These are phyloP conservation scores for Procambarus clarkii DNA, from an alignment of 1,140 invertebrate genomes.

Conservation along the genomic window DNA sequence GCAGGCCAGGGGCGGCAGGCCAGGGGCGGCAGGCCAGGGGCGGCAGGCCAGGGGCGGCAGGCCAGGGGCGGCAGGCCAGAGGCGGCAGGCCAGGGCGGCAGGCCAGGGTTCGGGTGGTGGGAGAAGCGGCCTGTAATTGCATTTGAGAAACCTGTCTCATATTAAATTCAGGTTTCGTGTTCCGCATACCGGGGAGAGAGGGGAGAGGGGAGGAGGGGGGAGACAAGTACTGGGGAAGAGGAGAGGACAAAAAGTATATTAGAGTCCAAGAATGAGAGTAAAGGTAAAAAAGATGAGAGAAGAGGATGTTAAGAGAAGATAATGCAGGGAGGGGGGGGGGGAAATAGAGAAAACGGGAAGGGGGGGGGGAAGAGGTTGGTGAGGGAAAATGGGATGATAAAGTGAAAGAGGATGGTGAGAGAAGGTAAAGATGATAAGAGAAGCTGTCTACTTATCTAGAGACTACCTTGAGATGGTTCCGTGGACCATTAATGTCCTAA, in stretches of 20 bases:
- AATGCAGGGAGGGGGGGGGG: not conserved
- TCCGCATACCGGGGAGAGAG: not conserved
- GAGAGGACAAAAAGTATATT: not conserved
- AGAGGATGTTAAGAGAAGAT: not conserved
- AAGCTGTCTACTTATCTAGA: too few species aligned
- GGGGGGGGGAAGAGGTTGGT: not conserved
- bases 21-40: too few species aligned
- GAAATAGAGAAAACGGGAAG: not conserved
- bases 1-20: too few species aligned
- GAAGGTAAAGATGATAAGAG: not conserved
- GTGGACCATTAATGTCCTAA: too few species aligned
- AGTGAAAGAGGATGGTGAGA: not conserved
- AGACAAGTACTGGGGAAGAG: not conserved
- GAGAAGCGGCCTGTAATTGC: not conserved
- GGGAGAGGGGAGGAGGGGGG: not conserved
- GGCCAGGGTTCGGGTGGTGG: too few species aligned
- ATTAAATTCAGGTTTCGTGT: slow-evolving; percentile 15
- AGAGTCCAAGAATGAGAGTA: not conserved
- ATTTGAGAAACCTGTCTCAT: slow-evolving; percentile 11
- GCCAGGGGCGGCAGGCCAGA: too few species aligned
- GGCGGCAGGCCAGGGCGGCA: too few species aligned
- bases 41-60: too few species aligned
- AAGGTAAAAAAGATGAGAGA: not conserved
- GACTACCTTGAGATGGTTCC: too few species aligned
- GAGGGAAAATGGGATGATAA: not conserved